Evolutionary conservation across 1,140 invertebrate genomes (phyloP), one percentile per base, ranked within the genome.

Genomic region (Hyphantria cunea): DNA sequence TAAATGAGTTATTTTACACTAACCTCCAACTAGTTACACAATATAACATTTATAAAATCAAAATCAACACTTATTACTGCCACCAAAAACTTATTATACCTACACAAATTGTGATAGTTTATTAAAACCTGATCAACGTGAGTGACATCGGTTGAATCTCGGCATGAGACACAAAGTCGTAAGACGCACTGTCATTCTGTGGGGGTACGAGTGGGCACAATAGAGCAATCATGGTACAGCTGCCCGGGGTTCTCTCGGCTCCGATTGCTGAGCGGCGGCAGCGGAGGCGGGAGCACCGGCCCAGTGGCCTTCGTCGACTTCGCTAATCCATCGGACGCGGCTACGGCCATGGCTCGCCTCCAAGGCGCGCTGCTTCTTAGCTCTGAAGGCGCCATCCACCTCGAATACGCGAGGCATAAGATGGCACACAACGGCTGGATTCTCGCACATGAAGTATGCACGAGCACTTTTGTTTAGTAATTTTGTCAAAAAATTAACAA

Each of bases 401-500:
- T 99, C 91, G 98, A 99, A 94, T 99, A 97, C 93, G 98, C 98
- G 89, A 98, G 98, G 93, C 98, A 96, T 92, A 98, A 98, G 94
- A 99, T 99, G 98, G 94, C 86, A 74, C 91, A 91, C 90, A 92
- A 91, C 85, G 91, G 89, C 84, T 91, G 91, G 91, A 91, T 91
- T 84, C 89, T 91, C 80, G 86, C 87, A 87, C 86, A 90, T 81
- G 87, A 90, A 90, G 87, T 90, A 90, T 83, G 87, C 83, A 87
- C 83, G 82, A 67, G 82, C 82, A 80, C 82, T 66, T 39, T 25
- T 64, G 59, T 54, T 62, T 54, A 62, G 17, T 51, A 44, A 44
- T 51, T 44, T 37, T 3, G 17, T 25, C 17, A 25, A 25, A 25
- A 25, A 25, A 25, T 25, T 3, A 25, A 25, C 17, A 25, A n/a